Evolutionary conservation across 2,888 invertebrate species (phyloP).

Genomic region (Trissolcus brochymenae): DNA sequence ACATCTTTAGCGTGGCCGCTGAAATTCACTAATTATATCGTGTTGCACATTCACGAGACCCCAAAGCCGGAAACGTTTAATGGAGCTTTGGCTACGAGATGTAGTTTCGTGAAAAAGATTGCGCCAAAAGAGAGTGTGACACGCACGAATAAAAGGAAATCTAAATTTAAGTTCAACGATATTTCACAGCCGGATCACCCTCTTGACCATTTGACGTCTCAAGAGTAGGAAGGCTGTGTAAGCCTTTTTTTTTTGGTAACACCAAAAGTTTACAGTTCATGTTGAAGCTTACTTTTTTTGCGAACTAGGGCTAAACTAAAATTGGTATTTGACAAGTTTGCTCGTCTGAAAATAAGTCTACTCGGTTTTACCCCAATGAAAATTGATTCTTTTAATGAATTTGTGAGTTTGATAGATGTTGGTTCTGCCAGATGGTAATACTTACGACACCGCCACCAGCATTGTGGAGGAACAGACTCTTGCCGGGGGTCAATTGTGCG

Average conservation of each 20-base stretch:
- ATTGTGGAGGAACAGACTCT: slow-evolving; percentile 89
- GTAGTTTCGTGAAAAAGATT: slow-evolving; percentile 50
- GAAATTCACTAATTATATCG: slow-evolving; percentile 51
- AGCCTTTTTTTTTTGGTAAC: slow-evolving; percentile 27
- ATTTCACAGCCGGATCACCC: slow-evolving; percentile 53
- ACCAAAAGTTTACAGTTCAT: slow-evolving; percentile 33
- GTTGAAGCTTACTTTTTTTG: slow-evolving; percentile 34
- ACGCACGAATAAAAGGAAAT: slow-evolving; percentile 46
- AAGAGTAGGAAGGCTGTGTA: too few relatives aligned
- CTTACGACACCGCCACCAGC: slow-evolving; percentile 93
- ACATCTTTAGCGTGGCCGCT: too few relatives aligned
- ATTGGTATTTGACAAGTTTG: too few relatives aligned
- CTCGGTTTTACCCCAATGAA: not conserved
- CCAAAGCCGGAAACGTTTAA: slow-evolving; percentile 49
- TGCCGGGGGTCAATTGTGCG: slow-evolving; percentile 86
- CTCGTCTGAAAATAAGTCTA: too few relatives aligned
- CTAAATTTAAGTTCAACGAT: slow-evolving; percentile 50
- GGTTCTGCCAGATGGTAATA: slow-evolving; percentile 62
- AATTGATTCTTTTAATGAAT: not conserved
- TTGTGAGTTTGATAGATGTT: not conserved
- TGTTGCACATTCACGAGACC: slow-evolving; percentile 33
- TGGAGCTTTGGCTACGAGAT: slow-evolving; percentile 47
- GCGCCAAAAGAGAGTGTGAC: slow-evolving; percentile 7
- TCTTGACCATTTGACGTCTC: slow-evolving; percentile 48
- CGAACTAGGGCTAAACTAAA: slow-evolving; percentile 7